Evolutionary conservation across 2,113 vertebrate genomes (phyloP), one percentile per base, ranked within the genome.

Genomic region (Nannobrachium achirus): DNA sequence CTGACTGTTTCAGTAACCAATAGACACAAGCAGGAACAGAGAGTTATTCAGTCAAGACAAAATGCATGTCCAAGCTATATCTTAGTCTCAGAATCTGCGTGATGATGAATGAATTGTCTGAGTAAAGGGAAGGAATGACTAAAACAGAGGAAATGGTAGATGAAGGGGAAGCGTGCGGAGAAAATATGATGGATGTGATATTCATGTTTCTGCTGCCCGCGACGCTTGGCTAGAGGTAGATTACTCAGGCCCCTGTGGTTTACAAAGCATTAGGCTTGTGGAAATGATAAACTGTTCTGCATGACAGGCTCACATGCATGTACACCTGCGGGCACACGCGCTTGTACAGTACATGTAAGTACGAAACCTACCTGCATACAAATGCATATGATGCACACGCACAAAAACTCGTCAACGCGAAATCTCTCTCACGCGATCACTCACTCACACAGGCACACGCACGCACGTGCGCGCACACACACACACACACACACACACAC

Each of bases 141-240:
- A 66, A 62, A 67, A 74, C 61, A 40, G 49, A 86, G 82, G 66
- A 75, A 80, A 83, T 66, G 57, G 66, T 59, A 69, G 64, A 66
- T 76, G 77, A 82, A 70, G 75, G 55, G 44, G 58, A 79, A 70
- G 42, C 42, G 56, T 48, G 72, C 40, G 5, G 40, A 55, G 57
- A 63, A 69, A 63, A 58, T 64, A 48, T 87, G 75, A 82, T 76
- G 71, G 60, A 75, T 84, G 63, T 20, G 38, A 73, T 71, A 2
- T 63, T 69, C 60, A 49, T 65, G 53, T 72, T 76, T 81, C 71
- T 68, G 13, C 71, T 68, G 20, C 56, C 69, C 46, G 25, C 46
- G 65, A 71, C 0, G 65, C 72, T 73, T 66, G 76, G 78, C 56
- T 79, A 65, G 86, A 86, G 71, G 73, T 78, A 81, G 66, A 85